phyloP scores from a whole-genome alignment of 53 echinoderm and acorn worm species.

The Zoroaster sp. region DNA sequence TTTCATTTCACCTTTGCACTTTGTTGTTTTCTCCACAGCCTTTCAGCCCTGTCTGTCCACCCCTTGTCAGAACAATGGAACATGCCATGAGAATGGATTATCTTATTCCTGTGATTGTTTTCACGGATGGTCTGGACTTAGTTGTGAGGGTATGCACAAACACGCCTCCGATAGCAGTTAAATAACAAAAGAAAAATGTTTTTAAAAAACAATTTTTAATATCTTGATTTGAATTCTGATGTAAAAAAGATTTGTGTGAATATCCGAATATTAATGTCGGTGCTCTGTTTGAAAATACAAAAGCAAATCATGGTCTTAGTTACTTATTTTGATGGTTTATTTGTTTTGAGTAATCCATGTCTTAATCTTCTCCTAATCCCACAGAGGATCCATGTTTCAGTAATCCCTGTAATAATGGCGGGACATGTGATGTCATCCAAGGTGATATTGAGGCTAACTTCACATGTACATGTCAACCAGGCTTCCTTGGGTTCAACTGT shows the following conservation, averaged over 20 bases:
- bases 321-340: too few species aligned
- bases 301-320: too few species aligned
- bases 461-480: conserved; percentile 66
- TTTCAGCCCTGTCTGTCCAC: conserved; percentile 62
- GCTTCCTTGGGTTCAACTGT: conserved; percentile 65
- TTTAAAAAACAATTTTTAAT: not conserved
- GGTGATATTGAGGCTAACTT: conserved; percentile 55
- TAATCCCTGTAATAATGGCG: conserved; percentile 74
- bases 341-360: too few species aligned
- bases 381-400: conserved; percentile 55
- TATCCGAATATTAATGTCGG: too few species aligned
- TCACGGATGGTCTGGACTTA: conserved; percentile 76
- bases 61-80: conserved; percentile 84
- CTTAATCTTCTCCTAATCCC: not conserved
- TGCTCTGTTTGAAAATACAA: too few species aligned
- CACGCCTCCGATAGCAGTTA: not conserved
- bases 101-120: conserved; percentile 71
- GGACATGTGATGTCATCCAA: conserved; percentile 63
- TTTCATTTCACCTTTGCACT: not conserved
- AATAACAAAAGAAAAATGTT: not conserved
- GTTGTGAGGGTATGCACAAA: conserved; percentile 61
- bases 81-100: conserved; percentile 69
- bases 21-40: not conserved
- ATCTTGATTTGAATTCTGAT: not conserved
- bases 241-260: too few species aligned